A percentile compares a stretch with the other conserved stretches of the same genome.
Evolutionary conservation across 2,113 vertebrate genomes (phyloP).

Genomic region (Oostethus manadensis): DNA sequence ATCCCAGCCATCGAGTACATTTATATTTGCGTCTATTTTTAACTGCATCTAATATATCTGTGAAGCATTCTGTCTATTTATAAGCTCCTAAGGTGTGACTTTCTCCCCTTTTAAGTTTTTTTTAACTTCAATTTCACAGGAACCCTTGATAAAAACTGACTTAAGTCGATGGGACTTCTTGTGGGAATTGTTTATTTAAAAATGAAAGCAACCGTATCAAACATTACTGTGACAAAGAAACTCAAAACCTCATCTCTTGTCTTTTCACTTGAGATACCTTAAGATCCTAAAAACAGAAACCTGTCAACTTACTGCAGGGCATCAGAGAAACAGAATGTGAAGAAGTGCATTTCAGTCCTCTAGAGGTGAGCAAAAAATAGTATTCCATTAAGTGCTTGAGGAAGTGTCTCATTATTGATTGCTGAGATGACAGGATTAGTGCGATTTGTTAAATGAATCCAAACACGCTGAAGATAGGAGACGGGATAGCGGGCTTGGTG

Average conservation of each 20-base stretch:
- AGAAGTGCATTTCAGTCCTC: conserved; percentile 55
- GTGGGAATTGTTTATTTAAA: conserved; percentile 60
- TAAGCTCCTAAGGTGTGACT: conserved; percentile 27
- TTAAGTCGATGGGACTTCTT: conserved; percentile 39
- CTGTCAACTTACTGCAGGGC: conserved; percentile 41
- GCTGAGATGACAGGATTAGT: conserved; percentile 23
- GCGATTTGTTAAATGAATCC: conserved; percentile 81
- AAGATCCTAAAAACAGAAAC: conserved; percentile 46
- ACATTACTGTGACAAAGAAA: conserved; percentile 45
- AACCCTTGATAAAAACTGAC: conserved; percentile 23
- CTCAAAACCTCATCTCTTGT: conserved; percentile 33
- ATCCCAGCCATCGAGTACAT: conserved; percentile 35
- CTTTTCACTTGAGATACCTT: conserved; percentile 39
- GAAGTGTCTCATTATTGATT: conserved; percentile 22
- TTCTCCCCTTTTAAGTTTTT: conserved; percentile 32
- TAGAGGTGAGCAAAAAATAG: conserved; percentile 36
- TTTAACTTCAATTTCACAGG: conserved; percentile 17
- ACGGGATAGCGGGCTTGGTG: conserved; percentile 81
- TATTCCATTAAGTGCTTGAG: conserved; percentile 60
- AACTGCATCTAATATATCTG: conserved; percentile 22
- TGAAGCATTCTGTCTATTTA: conserved; percentile 53
- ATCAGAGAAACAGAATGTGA: conserved; percentile 26
- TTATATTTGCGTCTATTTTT: conserved; percentile 40
- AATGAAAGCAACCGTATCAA: conserved; percentile 50
- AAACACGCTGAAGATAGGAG: conserved; percentile 88